Conservation (phyloP, 2,113 vertebrate genomes). For the Larimichthys crocea region DNA sequence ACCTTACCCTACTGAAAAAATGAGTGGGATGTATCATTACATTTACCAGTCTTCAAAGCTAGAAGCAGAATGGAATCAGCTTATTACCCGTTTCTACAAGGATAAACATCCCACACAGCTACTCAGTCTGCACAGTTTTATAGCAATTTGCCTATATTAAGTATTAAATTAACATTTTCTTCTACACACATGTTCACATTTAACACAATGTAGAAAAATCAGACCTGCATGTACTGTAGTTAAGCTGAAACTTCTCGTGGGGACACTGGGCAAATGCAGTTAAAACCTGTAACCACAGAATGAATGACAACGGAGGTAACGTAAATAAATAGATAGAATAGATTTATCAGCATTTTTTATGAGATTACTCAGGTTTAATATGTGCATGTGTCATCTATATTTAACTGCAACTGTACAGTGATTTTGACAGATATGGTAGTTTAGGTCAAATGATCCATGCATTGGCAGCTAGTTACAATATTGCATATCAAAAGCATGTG, state of each 20-base stretch:
- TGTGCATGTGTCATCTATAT: not conserved
- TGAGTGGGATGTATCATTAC: slow-evolving; percentile 77
- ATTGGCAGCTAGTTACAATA: not conserved
- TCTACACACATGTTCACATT: slow-evolving; percentile 57
- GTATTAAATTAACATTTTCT: slow-evolving; percentile 68
- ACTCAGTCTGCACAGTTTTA: slow-evolving; percentile 76
- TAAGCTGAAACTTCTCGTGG: slow-evolving; percentile 9
- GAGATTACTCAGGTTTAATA: not conserved
- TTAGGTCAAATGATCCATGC: not conserved
- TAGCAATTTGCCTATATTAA: slow-evolving; percentile 79
- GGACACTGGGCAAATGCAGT: not conserved
- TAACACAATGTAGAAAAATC: slow-evolving; percentile 50
- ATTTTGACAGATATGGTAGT: not conserved
- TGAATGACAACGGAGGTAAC: not conserved
- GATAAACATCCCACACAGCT: slow-evolving; percentile 80
- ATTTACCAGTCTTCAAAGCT: slow-evolving; percentile 76
- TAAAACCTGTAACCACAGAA: not conserved
- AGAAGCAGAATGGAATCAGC: slow-evolving; percentile 78
- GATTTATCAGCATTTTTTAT: not conserved
- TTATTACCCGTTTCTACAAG: slow-evolving; percentile 82
- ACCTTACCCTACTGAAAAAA: slow-evolving; percentile 68
- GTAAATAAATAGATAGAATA: not conserved
- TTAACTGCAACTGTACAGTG: not conserved
- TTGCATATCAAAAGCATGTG: not conserved
- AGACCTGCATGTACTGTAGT: not conserved